These are phyloP conservation scores for Nematopogon swammerdamellus DNA, from an alignment of 2,888 invertebrate species.

Conservation along the genomic window DNA sequence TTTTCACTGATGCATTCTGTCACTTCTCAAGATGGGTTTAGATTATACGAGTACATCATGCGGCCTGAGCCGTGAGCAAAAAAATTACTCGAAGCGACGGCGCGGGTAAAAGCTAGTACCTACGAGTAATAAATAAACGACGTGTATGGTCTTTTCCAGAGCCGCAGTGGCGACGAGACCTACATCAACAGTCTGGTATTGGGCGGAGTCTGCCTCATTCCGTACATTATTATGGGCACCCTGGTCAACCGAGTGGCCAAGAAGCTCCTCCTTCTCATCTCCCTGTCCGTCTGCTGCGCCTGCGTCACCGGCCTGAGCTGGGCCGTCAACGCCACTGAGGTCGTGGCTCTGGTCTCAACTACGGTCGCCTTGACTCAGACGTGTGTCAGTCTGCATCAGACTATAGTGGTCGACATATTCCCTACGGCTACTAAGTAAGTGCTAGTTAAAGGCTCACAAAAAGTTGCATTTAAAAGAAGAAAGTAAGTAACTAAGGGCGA, in stretches of 20 bases:
- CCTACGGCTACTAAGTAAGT: slow-evolving; percentile 29
- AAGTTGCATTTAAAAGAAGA: too few relatives aligned
- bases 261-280: slow-evolving; percentile 22
- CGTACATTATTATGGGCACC: slow-evolving; percentile 24
- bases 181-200: slow-evolving; percentile 36
- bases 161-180: slow-evolving; percentile 28
- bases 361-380: slow-evolving; percentile 17
- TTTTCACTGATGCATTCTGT: too few relatives aligned
- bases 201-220: slow-evolving; percentile 23
- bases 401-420: slow-evolving; percentile 26
- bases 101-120: too few relatives aligned
- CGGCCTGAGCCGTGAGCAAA: too few relatives aligned
- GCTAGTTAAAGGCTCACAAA: too few relatives aligned
- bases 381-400: slow-evolving; percentile 25
- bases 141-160: too few relatives aligned
- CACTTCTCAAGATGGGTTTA: too few relatives aligned
- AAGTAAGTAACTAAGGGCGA: too few relatives aligned
- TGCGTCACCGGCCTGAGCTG: slow-evolving; percentile 22
- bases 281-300: slow-evolving; percentile 5
- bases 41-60: too few relatives aligned
- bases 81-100: too few relatives aligned
- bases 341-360: neutral
- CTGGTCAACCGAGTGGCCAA: slow-evolving; percentile 32
- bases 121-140: too few relatives aligned
- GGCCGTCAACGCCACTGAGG: slow-evolving; percentile 11